Conservation (phyloP, 2,797 vertebrate genomes). For the Caiman crocodilus region DNA sequence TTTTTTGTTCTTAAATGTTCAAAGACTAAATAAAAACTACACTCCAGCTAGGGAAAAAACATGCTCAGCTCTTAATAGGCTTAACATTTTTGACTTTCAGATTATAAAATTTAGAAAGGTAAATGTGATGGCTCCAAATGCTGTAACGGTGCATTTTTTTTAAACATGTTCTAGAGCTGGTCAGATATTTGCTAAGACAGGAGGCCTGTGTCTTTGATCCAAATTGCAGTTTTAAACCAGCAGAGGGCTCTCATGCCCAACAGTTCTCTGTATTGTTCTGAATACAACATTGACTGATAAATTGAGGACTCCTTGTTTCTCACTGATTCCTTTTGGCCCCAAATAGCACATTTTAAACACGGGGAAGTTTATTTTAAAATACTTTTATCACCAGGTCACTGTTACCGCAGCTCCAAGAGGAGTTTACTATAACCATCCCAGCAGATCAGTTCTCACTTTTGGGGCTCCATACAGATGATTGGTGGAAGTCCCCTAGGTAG, state of each 20-base stretch:
- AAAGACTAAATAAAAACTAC: no score
- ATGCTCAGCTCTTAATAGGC: neutral
- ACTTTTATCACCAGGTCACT: constrained; percentile 63
- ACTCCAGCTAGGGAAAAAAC: neutral
- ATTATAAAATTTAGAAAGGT: neutral
- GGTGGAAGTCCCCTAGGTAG: constrained; percentile 42
- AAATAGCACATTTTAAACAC: neutral
- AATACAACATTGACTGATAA: neutral
- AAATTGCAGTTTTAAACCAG: neutral
- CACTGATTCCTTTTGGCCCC: neutral
- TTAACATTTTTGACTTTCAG: neutral
- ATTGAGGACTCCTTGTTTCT: neutral
- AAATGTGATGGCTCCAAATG: neutral
- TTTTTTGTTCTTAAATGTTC: neutral
- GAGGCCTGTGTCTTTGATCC: neutral
- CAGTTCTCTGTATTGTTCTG: neutral
- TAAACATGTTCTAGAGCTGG: neutral
- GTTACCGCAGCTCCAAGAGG: constrained; percentile 41
- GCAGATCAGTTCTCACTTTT: neutral
- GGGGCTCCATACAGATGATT: constrained; percentile 59
- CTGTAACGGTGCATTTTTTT: neutral
- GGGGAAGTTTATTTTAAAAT: neutral
- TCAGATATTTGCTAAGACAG: neutral
- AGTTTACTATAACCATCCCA: neutral
- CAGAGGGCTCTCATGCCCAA: constrained; percentile 29